phyloP scores from a whole-genome alignment of 1,140 invertebrate genomes.

The Tetranychus cinnabarinus region DNA sequence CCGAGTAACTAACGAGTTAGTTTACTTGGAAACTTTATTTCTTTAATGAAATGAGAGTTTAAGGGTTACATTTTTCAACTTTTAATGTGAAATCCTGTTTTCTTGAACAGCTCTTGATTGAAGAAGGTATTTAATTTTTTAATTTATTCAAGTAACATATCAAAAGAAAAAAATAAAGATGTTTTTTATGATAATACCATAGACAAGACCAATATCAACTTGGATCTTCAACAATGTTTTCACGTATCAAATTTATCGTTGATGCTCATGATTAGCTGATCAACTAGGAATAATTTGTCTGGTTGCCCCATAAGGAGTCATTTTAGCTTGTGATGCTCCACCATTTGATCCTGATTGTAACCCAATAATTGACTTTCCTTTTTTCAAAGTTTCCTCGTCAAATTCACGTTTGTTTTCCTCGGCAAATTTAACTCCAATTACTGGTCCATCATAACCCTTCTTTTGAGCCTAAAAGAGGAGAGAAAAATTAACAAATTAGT shows the following conservation, averaged over 20 bases:
- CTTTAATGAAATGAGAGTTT: no score
- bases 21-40: no score
- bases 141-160: no score
- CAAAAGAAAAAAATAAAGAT: no score
- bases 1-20: no score
- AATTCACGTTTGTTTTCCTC: slow-evolving; percentile 28
- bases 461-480: slow-evolving; percentile 25
- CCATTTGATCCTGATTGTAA: slow-evolving; percentile 29
- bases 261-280: no score
- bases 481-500: background rate
- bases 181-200: no score
- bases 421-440: slow-evolving; percentile 30
- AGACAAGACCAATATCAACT: no score
- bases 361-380: slow-evolving; percentile 27
- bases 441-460: slow-evolving; percentile 24
- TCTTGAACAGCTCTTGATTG: no score
- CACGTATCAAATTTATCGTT: no score
- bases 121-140: no score
- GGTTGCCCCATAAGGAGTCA: slow-evolving; percentile 29
- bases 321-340: slow-evolving; percentile 29
- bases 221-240: no score
- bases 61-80: slow-evolving; percentile 2
- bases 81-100: background rate
- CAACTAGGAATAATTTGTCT: slow-evolving; percentile 25
- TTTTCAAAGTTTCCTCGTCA: slow-evolving; percentile 23